These are phyloP conservation scores for Nemotelus nigrinus DNA, from an alignment of 2,888 invertebrate species.

Conservation along the genomic window DNA sequence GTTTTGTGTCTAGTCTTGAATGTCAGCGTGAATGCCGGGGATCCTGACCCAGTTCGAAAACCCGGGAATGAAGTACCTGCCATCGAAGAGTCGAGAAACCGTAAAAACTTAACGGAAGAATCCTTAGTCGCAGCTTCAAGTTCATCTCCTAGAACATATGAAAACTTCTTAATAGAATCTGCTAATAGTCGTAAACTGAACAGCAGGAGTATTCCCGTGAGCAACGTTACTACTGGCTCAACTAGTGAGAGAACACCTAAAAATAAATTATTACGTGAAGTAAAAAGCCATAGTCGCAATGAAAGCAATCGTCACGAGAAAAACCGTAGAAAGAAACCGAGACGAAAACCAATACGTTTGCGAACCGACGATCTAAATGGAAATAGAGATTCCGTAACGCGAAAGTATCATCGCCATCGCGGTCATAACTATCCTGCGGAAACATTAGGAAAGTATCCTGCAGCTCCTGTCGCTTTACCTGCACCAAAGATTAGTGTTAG, in stretches of 20 bases:
- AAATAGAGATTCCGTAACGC: background rate
- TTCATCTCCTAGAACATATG: conserved; percentile 13
- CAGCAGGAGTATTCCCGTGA: background rate
- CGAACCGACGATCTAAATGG: background rate
- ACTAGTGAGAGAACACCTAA: conserved; percentile 23
- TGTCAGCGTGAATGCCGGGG: conserved; percentile 33
- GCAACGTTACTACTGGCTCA: background rate
- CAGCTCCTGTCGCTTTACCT: conserved; percentile 11
- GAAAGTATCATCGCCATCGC: conserved; percentile 22
- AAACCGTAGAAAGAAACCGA: conserved; percentile 24
- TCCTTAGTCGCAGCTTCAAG: too few relatives aligned
- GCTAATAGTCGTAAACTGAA: background rate
- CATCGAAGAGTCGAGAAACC: too few relatives aligned
- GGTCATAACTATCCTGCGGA: conserved; percentile 12
- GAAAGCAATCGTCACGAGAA: conserved; percentile 4
- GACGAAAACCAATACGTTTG: conserved; percentile 3
- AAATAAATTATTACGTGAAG: conserved; percentile 35
- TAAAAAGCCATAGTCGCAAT: conserved; percentile 19
- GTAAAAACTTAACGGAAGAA: too few relatives aligned
- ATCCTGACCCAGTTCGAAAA: background rate
- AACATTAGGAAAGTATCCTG: background rate
- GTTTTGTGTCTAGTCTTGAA: conserved; percentile 54
- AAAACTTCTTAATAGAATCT: conserved; percentile 26
- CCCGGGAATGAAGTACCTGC: background rate
- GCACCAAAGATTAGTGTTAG: conserved; percentile 52